Percentiles rank a stretch among this genome's conserved stretches.
Evolutionary conservation across 2,888 invertebrate genomes (phyloP).

Genomic region (Drosophila robusta): DNA sequence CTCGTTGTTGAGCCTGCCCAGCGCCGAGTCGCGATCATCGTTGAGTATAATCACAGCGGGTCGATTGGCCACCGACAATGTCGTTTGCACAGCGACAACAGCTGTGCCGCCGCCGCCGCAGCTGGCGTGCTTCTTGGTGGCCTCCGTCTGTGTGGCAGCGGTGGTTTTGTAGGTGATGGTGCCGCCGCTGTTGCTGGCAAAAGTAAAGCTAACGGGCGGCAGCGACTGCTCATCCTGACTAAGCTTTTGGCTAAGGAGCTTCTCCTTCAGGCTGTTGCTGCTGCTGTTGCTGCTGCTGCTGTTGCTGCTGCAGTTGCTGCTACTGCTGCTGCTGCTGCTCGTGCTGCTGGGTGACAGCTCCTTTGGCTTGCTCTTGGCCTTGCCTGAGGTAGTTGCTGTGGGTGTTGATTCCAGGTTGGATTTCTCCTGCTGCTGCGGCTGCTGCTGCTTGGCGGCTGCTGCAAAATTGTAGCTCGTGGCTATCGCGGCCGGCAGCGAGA

Average conservation of each 20-base stretch:
- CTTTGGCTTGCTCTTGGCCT: constrained; percentile 64
- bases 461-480: constrained; percentile 50
- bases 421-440: not conserved
- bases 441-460: constrained; percentile 51
- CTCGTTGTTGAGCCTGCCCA: constrained; percentile 87
- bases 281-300: constrained; percentile 21
- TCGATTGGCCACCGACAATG: constrained; percentile 56
- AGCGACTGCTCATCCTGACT: constrained; percentile 54
- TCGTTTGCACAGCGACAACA: constrained; percentile 32
- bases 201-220: constrained; percentile 30
- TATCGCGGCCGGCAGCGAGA: constrained; percentile 40
- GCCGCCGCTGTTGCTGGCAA: constrained; percentile 12
- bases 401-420: not conserved
- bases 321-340: constrained; percentile 27
- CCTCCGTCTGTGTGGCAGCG: constrained; percentile 66
- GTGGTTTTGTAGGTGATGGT: constrained; percentile 49
- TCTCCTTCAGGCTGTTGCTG: constrained; percentile 30
- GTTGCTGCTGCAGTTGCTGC: constrained; percentile 20
- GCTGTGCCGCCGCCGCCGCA: constrained; percentile 24
- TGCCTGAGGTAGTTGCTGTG: constrained; percentile 61
- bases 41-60: constrained; percentile 91
- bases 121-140: constrained; percentile 46
- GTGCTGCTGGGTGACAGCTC: constrained; percentile 42
- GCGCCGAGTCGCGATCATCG: constrained; percentile 84
- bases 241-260: constrained; percentile 25